Evolutionary conservation across 2,888 invertebrate genomes (phyloP), one percentile per base, ranked within the genome.

Genomic region (Dione juno): DNA sequence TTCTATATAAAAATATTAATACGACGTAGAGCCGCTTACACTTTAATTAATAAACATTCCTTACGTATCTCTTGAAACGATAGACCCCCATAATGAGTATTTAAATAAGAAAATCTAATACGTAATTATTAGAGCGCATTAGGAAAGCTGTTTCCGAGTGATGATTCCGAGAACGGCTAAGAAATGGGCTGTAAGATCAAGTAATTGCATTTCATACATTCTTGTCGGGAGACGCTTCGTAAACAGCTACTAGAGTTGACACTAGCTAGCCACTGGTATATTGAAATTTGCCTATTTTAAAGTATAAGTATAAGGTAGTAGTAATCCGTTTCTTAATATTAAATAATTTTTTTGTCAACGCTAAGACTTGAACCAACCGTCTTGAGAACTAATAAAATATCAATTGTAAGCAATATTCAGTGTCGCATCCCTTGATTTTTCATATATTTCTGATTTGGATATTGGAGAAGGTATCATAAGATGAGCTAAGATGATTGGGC

Each of bases 191-290:
- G n/a, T 16, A 43, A 57, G 68, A 71, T 68, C 70, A 58, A 57
- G 57, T 73, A 66, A 73, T 71, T 71, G 71, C 73, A 71, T 73
- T 73, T 68, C 68, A 58, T 63, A 71, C 68, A 71, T 73, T 73
- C 71, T 63, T 73, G 57, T 21, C 48, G 65, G 35, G 14, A 66
- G 65, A 70, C 5, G 52, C 52, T 21, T 11, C 19, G 40, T n/a
- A 48, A 19, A 54, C 65, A 41, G 40, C 45, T 8, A 37, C n/a
- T 45, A 43, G n/a, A 5, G 43, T n/a, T 45, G 21, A n/a, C 14
- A 54, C 19, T 63, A 19, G 13, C 16, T 19, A 19, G 13, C 16
- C 19, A 3, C 11, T 19, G 16, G 53, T 14, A 6, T 2, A 19
- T 19, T 52, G 43, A 10, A 43, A 28, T 28, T 28, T 28, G 28